Conservation (phyloP, 2,113 vertebrate species). For the Gymnocephalus cernua region DNA sequence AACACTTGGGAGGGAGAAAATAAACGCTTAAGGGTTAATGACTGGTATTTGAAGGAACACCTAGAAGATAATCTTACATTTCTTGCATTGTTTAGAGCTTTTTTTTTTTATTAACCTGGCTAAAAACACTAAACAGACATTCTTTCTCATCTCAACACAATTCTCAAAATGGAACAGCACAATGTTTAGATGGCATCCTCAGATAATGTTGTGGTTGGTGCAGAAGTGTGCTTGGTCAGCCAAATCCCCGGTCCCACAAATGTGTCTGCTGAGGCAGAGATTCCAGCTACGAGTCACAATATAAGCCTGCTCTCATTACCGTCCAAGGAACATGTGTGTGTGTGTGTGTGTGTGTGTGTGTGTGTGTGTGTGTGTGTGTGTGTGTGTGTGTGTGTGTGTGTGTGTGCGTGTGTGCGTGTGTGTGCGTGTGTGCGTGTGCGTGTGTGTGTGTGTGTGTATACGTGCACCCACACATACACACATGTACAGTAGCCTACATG, state of each 20-base stretch:
- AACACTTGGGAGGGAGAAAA: slow-evolving; percentile 19
- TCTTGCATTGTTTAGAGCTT: slow-evolving; percentile 22
- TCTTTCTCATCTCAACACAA: slow-evolving; percentile 16
- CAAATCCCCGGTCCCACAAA: slow-evolving; percentile 64
- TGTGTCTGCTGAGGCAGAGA: slow-evolving; percentile 65
- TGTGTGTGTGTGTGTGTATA: no score
- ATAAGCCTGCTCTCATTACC: slow-evolving; percentile 66
- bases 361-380: not conserved
- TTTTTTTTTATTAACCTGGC: not conserved
- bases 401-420: slow-evolving; percentile 11
- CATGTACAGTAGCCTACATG: no score
- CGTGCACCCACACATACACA: no score
- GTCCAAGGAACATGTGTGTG: slow-evolving; percentile 24
- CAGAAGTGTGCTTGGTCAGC: slow-evolving; percentile 70
- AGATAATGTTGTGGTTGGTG: slow-evolving; percentile 69
- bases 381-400: not conserved
- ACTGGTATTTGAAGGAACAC: slow-evolving; percentile 15
- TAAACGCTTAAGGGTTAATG: not conserved
- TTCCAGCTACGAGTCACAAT: slow-evolving; percentile 61
- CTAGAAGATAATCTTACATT: slow-evolving; percentile 33
- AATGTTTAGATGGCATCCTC: slow-evolving; percentile 59
- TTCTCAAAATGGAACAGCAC: slow-evolving; percentile 48
- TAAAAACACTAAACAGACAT: not conserved
- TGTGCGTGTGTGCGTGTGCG: not conserved
- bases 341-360: slow-evolving; percentile 12